A percentile compares a stretch with the other conserved stretches of the same genome.
These are phyloP conservation scores for Chaetodon trifasciatus DNA, from an alignment of 2,797 vertebrate genomes.

Conservation along the genomic window DNA sequence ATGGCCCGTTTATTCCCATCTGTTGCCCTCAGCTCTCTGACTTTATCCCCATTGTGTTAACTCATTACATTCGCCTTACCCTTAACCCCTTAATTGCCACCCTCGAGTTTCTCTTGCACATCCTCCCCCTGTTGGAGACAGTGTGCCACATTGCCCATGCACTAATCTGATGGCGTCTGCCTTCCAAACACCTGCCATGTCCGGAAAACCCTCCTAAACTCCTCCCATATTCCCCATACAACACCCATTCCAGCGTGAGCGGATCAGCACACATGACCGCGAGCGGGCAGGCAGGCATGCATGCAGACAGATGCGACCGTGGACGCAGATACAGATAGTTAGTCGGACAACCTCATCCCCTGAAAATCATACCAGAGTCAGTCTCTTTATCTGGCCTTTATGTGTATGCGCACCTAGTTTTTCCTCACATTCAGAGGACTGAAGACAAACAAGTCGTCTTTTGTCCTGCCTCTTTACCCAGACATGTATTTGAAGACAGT, in stretches of 20 bases:
- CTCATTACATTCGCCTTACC: constrained; percentile 83
- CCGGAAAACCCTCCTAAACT: constrained; percentile 63
- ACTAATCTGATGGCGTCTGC: constrained; percentile 85
- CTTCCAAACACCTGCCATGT: constrained; percentile 83
- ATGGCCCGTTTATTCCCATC: constrained; percentile 84
- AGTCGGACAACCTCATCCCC: constrained; percentile 44
- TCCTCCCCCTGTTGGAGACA: constrained; percentile 76
- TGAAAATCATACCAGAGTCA: constrained; percentile 49
- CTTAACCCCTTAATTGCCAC: constrained; percentile 85
- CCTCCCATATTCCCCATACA: constrained; percentile 64
- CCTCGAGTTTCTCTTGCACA: constrained; percentile 75
- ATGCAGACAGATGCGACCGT: constrained; percentile 60
- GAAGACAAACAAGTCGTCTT: constrained; percentile 66
- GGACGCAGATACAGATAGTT: constrained; percentile 68
- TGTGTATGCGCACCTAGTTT: constrained; percentile 40
- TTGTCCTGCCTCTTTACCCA: constrained; percentile 73
- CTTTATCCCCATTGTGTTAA: constrained; percentile 86
- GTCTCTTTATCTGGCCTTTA: constrained; percentile 30
- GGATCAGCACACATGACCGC: constrained; percentile 59
- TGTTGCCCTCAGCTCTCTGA: constrained; percentile 83
- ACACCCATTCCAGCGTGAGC: constrained; percentile 59
- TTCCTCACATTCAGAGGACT: constrained; percentile 43
- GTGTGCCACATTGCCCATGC: constrained; percentile 78
- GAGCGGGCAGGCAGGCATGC: constrained; percentile 41
- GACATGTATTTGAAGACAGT: constrained; percentile 79